Base-by-base conservation (phyloP, 2,797 vertebrate genomes). In the Macropodus opercularis region DNA sequence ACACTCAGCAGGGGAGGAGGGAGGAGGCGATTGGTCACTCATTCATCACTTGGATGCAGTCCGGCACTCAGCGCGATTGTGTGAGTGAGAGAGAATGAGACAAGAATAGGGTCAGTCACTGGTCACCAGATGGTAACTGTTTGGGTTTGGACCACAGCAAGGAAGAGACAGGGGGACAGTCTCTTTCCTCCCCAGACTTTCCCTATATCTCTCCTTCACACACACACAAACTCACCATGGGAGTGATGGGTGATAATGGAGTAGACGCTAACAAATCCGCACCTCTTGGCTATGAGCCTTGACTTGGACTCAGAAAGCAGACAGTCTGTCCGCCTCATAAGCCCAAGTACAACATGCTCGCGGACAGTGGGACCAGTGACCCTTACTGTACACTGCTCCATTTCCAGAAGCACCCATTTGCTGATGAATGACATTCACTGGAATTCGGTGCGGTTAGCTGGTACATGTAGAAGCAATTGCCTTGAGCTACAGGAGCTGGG, bases 71-170 rank as follows among this genome's bases (percentile, higher is more conserved):
- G 47, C 73, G 72, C 64, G 15, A 38, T 56, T 54, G 39, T 61
- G 60, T 65, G 62, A 77, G 56, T 60, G 70, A 52, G 61, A 35
- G 68, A 53, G 69, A 64, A 51, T 36, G 74, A 63, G 74, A 82
- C 73, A 50, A 71, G 67, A 66, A 41, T 65, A 75, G 80, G 90
- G 88, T 91, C 91, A 92, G 81, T 79, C 78, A 60, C 78, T 91
- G 90, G 88, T 88, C 91, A 90, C 86, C 89, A 92, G 90, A 90
- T 91, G 90, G 90, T 87, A 86, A 88, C 73, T 89, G 90, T 91
- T 92, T 92, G 85, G 88, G 74, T 84, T n/a, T 88, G 86, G 81
- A 86, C 75, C 77, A 81, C 83, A 81, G 78, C 57, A 43, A 80
- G 84, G 47, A 43, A 73, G 71, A 67, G 58, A 72, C 66, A 67